phyloP scores from a whole-genome alignment of 2,888 invertebrate species.

The Aquatica leii region DNA sequence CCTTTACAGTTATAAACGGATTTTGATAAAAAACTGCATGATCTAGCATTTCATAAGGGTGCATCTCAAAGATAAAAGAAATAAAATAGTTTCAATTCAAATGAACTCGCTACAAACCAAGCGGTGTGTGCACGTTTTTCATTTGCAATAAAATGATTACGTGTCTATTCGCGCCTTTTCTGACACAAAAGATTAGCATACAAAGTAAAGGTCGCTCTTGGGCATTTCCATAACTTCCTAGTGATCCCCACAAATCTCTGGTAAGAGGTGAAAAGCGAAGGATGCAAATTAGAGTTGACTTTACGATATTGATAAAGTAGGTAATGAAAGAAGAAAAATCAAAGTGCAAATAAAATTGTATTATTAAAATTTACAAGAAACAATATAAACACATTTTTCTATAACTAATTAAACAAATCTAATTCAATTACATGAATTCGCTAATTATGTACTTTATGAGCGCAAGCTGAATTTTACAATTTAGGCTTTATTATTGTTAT shows the following conservation, averaged over 20 bases:
- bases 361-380: too few relatives aligned
- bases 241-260: conserved; percentile 34
- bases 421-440: too few relatives aligned
- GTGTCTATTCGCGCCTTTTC: conserved; percentile 40
- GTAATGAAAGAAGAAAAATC: conserved; percentile 19
- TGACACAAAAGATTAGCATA: conserved; percentile 42
- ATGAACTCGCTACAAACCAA: conserved; percentile 30
- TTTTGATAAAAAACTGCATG: conserved; percentile 15
- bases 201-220: conserved; percentile 45
- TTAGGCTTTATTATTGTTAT: too few relatives aligned
- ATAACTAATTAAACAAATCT: too few relatives aligned
- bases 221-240: conserved; percentile 43
- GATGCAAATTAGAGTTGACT: conserved; percentile 39
- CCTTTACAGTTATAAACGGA: not conserved
- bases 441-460: too few relatives aligned
- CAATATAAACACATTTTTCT: too few relatives aligned
- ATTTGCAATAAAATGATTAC: conserved; percentile 51
- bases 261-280: conserved; percentile 38
- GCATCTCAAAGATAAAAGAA: conserved; percentile 25
- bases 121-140: conserved; percentile 44
- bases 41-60: conserved; percentile 20
- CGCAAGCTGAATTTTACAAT: too few relatives aligned
- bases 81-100: conserved; percentile 33
- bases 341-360: conserved; percentile 23
- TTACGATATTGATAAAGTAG: conserved; percentile 26